These are phyloP conservation scores for Odobenus rosmarus DNA, from an alignment of 2,113 vertebrate genomes.

Conservation along the genomic window DNA sequence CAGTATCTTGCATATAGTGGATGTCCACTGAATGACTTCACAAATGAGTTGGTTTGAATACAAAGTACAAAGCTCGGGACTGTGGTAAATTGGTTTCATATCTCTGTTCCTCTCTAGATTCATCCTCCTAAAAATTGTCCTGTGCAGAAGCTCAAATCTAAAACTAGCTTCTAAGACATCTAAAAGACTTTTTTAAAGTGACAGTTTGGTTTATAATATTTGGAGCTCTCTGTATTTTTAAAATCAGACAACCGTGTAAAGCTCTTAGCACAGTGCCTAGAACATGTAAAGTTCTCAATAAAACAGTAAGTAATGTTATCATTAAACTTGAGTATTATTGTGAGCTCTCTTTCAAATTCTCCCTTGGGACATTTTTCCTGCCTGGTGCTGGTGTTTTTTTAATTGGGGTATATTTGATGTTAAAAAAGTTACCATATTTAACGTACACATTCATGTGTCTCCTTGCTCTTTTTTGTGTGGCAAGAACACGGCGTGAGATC, in stretches of 20 bases:
- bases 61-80: slow-evolving; percentile 2
- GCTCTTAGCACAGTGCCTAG: not conserved
- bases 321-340: not conserved
- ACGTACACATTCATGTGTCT: not conserved
- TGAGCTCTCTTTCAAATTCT: not conserved
- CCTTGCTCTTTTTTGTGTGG: not conserved
- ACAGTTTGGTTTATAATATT: not conserved
- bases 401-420: not conserved
- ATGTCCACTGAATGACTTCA: not conserved
- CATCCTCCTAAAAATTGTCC: not conserved
- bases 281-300: not conserved
- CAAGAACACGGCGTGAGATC: not conserved
- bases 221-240: slow-evolving; percentile 7
- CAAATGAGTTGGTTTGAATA: slow-evolving; percentile 19
- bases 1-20: not conserved
- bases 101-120: not conserved
- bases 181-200: not conserved
- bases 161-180: slow-evolving; percentile 23
- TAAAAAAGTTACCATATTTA: not conserved
- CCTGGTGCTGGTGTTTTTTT: not conserved
- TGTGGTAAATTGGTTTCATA: not conserved
- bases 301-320: not conserved
- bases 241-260: slow-evolving; percentile 5
- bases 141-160: not conserved
- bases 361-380: not conserved